Evolutionary conservation across 1,140 invertebrate genomes (phyloP).

Genomic region (Colletes gigas): DNA sequence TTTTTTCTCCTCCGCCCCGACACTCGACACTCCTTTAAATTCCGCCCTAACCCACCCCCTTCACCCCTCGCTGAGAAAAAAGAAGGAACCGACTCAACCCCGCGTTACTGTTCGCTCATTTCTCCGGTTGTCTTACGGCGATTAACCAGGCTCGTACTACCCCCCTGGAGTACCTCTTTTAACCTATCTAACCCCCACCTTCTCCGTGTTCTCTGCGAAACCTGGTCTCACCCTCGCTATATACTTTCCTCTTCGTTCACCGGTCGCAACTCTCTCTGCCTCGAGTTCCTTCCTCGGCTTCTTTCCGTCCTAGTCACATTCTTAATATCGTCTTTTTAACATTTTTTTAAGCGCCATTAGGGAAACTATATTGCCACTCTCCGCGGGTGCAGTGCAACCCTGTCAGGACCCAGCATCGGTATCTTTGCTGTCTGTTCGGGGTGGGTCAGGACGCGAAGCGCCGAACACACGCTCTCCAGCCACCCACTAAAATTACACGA

Average conservation of each 20-base stretch:
- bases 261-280: slow-evolving; percentile 26
- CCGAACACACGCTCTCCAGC: slow-evolving; percentile 62
- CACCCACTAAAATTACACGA: slow-evolving; percentile 74
- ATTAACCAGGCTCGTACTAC: slow-evolving; percentile 79
- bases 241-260: slow-evolving; percentile 43
- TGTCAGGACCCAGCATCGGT: slow-evolving; percentile 17
- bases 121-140: slow-evolving; percentile 81
- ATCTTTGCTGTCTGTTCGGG: slow-evolving; percentile 32
- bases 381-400: slow-evolving; percentile 53
- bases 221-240: slow-evolving; percentile 28
- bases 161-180: slow-evolving; percentile 66
- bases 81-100: slow-evolving; percentile 62
- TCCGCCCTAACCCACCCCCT: slow-evolving; percentile 64
- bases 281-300: slow-evolving; percentile 58
- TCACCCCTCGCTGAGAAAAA: slow-evolving; percentile 47
- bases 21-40: slow-evolving; percentile 81
- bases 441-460: slow-evolving; percentile 54
- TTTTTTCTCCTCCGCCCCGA: slow-evolving; percentile 70
- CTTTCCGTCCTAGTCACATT: slow-evolving; percentile 76
- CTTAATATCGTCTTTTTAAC: slow-evolving; percentile 81
- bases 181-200: slow-evolving; percentile 37
- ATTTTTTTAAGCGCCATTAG: slow-evolving; percentile 81
- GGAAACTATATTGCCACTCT: slow-evolving; percentile 81
- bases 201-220: not conserved
- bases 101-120: slow-evolving; percentile 79